A percentile compares a stretch with the other conserved stretches of the same genome.
Conservation (phyloP, 2,113 vertebrate species). For the Strigops habroptila region DNA sequence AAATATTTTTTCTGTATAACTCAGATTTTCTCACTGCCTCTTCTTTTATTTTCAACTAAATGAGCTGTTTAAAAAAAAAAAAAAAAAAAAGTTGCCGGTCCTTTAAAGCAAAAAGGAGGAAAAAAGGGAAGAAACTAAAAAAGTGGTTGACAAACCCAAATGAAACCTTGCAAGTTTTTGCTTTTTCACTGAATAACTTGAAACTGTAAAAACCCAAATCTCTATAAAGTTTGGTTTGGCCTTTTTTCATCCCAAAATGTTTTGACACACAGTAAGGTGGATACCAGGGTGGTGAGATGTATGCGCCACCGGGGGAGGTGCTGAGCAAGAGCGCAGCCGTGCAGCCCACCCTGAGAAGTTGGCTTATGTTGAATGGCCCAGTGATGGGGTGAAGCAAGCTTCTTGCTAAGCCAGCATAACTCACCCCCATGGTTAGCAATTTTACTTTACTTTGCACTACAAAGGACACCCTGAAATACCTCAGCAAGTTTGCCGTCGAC, state of each 20-base stretch:
- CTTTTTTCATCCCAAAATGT: background rate
- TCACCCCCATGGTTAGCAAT: background rate
- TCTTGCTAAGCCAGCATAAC: background rate
- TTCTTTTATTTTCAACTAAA: background rate
- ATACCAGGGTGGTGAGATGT: background rate
- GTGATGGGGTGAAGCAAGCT: background rate
- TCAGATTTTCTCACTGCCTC: background rate
- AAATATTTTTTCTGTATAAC: constrained; percentile 3
- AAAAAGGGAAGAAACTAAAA: background rate
- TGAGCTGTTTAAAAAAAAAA: no score
- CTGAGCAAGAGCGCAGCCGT: background rate
- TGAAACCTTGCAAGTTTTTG: background rate
- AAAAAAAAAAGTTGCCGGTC: background rate
- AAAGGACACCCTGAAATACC: background rate
- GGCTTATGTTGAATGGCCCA: rapidly evolving
- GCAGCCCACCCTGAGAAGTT: rapidly evolving
- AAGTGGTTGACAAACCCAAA: background rate
- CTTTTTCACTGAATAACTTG: background rate
- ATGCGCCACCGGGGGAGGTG: no score
- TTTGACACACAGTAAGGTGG: background rate
- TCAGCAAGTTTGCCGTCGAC: background rate
- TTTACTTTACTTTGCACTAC: background rate
- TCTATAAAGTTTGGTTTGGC: background rate
- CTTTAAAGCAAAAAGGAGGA: background rate
- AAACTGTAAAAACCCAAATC: rapidly evolving